phyloP scores from a whole-genome alignment of 1,140 invertebrate species.

The Pentalonia nigronervosa region DNA sequence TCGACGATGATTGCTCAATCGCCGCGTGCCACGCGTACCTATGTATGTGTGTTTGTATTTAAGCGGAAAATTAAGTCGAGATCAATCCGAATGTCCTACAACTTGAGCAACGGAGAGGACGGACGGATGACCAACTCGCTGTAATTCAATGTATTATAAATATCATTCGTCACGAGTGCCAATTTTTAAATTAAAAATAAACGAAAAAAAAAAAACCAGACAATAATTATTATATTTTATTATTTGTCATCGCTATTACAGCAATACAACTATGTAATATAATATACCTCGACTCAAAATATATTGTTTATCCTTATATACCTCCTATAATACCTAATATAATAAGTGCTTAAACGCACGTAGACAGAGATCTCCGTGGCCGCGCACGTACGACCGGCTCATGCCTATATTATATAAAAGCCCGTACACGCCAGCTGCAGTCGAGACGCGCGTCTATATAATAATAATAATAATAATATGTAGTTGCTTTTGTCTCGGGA shows the following conservation, averaged over 20 bases:
- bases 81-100: background rate
- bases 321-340: background rate
- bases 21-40: background rate
- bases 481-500: background rate
- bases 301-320: too few species aligned
- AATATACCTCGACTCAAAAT: background rate
- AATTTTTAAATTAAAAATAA: slow-evolving; percentile 6
- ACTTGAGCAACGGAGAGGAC: background rate
- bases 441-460: background rate
- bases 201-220: background rate
- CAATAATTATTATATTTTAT: background rate
- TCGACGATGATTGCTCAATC: slow-evolving; percentile 40
- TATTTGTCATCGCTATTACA: background rate
- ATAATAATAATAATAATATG: background rate
- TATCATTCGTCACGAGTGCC: slow-evolving; percentile 31
- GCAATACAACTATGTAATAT: background rate
- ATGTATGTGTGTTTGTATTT: background rate
- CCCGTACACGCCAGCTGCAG: background rate
- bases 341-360: slow-evolving; percentile 16
- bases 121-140: background rate
- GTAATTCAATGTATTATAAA: background rate
- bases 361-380: background rate
- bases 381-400: slow-evolving; percentile 37
- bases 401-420: background rate
- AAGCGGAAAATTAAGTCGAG: background rate